A percentile compares a stretch with the other conserved stretches of the same genome.
These are phyloP conservation scores for Delichon dasypus DNA, from an alignment of 2,797 vertebrate genomes.

Conservation along the genomic window DNA sequence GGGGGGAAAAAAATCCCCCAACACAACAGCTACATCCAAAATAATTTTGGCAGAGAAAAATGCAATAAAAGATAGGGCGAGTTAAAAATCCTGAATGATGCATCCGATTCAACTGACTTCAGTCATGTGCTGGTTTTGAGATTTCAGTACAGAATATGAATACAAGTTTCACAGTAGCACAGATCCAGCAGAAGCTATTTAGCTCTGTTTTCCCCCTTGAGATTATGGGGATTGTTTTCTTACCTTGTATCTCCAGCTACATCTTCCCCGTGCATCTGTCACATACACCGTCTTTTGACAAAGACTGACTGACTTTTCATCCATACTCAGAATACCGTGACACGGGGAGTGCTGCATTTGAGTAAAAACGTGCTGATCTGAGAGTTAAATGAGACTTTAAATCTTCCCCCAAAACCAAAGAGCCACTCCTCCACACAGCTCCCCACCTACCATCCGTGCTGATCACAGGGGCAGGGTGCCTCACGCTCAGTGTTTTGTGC, in stretches of 20 bases:
- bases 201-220: conserved; percentile 4
- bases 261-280: conserved; percentile 82
- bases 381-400: conserved; percentile 68
- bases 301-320: conserved; percentile 79
- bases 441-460: background rate
- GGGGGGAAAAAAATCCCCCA: rapidly evolving
- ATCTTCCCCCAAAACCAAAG: conserved; percentile 51
- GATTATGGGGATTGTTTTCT: conserved; percentile 45
- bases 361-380: conserved; percentile 79
- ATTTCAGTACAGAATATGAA: background rate
- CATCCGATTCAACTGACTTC: background rate
- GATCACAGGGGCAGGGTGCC: background rate
- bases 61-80: background rate
- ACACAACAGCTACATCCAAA: background rate
- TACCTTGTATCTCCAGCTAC: conserved; percentile 82
- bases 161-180: background rate
- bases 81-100: background rate
- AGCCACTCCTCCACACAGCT: background rate
- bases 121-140: background rate
- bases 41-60: background rate
- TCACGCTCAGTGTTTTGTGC: background rate
- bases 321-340: conserved; percentile 75
- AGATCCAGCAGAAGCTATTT: conserved; percentile 20
- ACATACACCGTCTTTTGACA: conserved; percentile 79
- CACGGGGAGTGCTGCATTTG: conserved; percentile 78